phyloP scores from a whole-genome alignment of 2,113 vertebrate species.

The Etia nguti region DNA sequence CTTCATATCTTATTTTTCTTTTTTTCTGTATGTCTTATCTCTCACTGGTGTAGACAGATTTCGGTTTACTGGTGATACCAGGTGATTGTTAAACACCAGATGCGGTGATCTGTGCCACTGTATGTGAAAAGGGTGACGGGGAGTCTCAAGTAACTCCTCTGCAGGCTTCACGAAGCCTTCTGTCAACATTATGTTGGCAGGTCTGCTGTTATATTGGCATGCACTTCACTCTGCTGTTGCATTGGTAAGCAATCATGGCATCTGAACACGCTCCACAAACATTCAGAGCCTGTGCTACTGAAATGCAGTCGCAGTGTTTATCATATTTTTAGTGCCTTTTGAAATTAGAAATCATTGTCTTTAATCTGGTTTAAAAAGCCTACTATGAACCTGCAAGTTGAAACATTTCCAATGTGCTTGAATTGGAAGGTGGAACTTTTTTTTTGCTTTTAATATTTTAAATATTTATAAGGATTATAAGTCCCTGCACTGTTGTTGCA shows the following conservation, averaged over 20 bases:
- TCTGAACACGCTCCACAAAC: neutral
- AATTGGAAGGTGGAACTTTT: neutral
- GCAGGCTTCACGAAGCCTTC: neutral
- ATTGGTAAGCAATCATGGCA: conserved; percentile 1
- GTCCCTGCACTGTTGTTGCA: neutral
- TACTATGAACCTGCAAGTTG: neutral
- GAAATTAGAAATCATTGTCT: neutral
- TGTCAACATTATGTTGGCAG: conserved; percentile 18
- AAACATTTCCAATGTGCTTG: neutral
- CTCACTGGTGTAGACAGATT: neutral
- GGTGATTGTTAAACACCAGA: neutral
- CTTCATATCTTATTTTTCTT: neutral
- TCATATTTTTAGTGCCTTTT: neutral
- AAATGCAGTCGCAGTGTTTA: neutral
- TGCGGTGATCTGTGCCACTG: neutral
- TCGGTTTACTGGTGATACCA: neutral
- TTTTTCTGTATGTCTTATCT: neutral
- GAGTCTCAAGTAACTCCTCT: neutral
- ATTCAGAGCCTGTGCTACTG: neutral
- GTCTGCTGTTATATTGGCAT: neutral
- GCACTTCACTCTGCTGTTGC: neutral
- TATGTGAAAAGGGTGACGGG: neutral
- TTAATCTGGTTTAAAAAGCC: neutral
- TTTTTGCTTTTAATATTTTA: neutral
- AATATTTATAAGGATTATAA: neutral